These are phyloP conservation scores for Clanis bilineata DNA, from an alignment of 2,888 invertebrate genomes.

Conservation along the genomic window DNA sequence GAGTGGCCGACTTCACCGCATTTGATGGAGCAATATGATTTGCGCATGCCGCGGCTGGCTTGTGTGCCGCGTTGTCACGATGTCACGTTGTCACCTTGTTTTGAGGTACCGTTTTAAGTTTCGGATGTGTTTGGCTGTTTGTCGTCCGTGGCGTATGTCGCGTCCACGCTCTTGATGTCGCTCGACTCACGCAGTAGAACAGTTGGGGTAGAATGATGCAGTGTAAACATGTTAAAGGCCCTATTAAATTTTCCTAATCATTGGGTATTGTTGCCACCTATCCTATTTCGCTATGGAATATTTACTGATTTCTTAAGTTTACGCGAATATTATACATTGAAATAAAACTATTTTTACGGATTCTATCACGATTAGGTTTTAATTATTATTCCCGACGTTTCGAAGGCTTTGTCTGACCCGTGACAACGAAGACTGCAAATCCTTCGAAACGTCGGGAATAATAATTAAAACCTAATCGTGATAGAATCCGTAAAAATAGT, in stretches of 20 bases:
- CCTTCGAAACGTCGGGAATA: too few species aligned
- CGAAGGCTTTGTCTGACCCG: too few species aligned
- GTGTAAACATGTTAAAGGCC: constrained; percentile 22
- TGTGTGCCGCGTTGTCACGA: constrained; percentile 69
- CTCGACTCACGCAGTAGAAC: constrained; percentile 56
- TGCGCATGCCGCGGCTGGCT: constrained; percentile 80
- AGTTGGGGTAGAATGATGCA: constrained; percentile 70
- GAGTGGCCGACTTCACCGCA: constrained; percentile 81
- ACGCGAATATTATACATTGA: too few species aligned
- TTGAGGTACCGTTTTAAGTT: constrained; percentile 74
- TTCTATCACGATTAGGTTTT: too few species aligned
- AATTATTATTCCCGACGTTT: too few species aligned
- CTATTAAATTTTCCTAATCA: background rate
- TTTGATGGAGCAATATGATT: constrained; percentile 79
- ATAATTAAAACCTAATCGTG: too few species aligned
- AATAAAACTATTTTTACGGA: too few species aligned
- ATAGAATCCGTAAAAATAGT: background rate
- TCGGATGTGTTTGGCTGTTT: constrained; percentile 69
- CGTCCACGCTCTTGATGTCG: constrained; percentile 71
- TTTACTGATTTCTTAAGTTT: too few species aligned
- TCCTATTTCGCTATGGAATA: too few species aligned
- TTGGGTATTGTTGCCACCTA: too few species aligned
- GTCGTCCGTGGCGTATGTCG: constrained; percentile 72
- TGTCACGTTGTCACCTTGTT: constrained; percentile 61
- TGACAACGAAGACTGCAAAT: too few species aligned